Evolutionary conservation across 2,888 invertebrate genomes (phyloP).

Genomic region (Chrysina gloriosa): DNA sequence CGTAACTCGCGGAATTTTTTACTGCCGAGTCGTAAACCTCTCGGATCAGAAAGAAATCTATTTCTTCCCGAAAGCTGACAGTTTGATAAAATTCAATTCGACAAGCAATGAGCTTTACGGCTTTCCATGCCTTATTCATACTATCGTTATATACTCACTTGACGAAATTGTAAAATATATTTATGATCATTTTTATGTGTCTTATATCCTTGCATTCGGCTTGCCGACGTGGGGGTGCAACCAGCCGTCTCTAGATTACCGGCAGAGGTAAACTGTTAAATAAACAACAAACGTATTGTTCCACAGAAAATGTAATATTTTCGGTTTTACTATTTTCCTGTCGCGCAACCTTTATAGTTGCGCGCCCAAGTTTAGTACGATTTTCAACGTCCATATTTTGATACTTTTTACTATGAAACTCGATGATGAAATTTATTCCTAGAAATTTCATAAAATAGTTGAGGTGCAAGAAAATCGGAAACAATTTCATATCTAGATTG

Average conservation of each 20-base stretch:
- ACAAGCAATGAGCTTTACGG: slow-evolving; percentile 30
- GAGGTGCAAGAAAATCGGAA: too few species aligned
- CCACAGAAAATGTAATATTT: background rate
- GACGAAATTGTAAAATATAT: slow-evolving; percentile 64
- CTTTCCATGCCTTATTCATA: slow-evolving; percentile 59
- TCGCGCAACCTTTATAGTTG: too few species aligned
- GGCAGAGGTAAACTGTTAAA: slow-evolving; percentile 12
- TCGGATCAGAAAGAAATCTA: slow-evolving; percentile 5
- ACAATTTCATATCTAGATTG: too few species aligned
- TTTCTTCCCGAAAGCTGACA: slow-evolving; percentile 9
- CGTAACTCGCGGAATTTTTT: background rate
- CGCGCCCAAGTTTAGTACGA: too few species aligned
- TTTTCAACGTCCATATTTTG: too few species aligned
- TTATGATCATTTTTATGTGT: slow-evolving; percentile 61
- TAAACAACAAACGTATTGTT: background rate
- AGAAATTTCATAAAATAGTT: too few species aligned
- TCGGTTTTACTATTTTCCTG: background rate
- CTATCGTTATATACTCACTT: slow-evolving; percentile 58
- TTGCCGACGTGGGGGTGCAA: slow-evolving; percentile 13
- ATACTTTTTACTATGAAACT: too few species aligned
- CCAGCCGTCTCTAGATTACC: slow-evolving; percentile 9
- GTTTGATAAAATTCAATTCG: slow-evolving; percentile 42
- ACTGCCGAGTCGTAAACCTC: slow-evolving; percentile 8
- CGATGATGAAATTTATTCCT: too few species aligned
- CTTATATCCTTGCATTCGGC: slow-evolving; percentile 53